Evolutionary conservation across 2,888 invertebrate species (phyloP).

Genomic region (Chrysolina oricalcia): DNA sequence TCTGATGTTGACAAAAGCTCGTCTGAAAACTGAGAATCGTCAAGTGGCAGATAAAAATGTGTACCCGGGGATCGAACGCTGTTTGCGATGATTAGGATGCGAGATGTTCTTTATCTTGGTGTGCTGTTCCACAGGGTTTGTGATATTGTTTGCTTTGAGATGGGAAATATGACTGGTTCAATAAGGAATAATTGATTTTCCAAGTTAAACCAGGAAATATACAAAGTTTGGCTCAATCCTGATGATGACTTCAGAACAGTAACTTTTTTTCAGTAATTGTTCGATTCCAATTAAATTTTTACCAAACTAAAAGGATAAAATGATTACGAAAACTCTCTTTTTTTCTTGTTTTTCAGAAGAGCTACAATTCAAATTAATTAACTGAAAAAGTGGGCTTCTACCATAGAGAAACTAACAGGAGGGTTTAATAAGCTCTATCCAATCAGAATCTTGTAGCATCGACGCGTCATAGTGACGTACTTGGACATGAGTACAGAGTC

Average conservation of each 20-base stretch:
- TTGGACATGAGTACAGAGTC: no score
- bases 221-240: neutral
- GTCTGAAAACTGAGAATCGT: slow-evolving; percentile 1
- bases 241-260: neutral
- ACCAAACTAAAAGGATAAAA: no score
- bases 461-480: no score
- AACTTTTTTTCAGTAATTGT: neutral
- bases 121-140: neutral
- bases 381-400: no score
- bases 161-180: neutral
- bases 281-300: neutral
- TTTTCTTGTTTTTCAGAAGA: no score
- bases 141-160: neutral
- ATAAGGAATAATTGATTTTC: neutral
- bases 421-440: no score
- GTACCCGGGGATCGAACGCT: neutral
- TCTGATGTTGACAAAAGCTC: slow-evolving; percentile 4
- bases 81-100: slow-evolving; percentile 10
- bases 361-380: no score
- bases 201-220: neutral
- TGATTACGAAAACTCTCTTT: no score
- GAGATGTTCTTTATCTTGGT: slow-evolving; percentile 7
- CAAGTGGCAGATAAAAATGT: slow-evolving; percentile 20
- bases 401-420: no score
- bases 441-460: no score